Evolutionary conservation across 2,797 vertebrate genomes (phyloP).

Genomic region (Potorous gilbertii): DNA sequence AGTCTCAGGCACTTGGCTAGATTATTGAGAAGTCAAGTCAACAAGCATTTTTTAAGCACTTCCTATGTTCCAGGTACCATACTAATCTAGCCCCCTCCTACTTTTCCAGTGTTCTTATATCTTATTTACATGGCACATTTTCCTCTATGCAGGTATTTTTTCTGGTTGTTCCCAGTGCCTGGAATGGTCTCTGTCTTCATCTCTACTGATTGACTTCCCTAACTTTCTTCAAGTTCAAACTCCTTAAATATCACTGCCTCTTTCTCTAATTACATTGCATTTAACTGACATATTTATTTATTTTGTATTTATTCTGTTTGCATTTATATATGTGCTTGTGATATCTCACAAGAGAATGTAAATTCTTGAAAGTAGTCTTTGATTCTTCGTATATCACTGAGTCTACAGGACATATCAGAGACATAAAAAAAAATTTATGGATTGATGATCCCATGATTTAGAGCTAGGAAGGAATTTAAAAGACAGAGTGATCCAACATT

Average conservation of each 20-base stretch:
- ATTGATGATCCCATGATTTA: neutral
- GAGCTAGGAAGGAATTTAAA: too few relatives aligned
- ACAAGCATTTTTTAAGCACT: neutral
- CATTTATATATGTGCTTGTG: neutral
- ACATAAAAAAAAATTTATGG: neutral
- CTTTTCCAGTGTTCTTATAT: neutral
- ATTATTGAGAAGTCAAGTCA: neutral
- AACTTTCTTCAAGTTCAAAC: neutral
- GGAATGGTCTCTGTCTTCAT: neutral
- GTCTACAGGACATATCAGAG: neutral
- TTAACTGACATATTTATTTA: neutral
- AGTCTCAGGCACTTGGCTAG: neutral
- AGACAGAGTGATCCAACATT: too few relatives aligned
- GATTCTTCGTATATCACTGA: neutral
- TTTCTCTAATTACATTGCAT: neutral
- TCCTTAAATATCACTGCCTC: neutral
- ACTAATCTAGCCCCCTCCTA: neutral
- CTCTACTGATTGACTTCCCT: too few relatives aligned
- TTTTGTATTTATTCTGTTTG: neutral
- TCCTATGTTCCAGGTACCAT: neutral
- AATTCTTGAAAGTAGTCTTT: neutral
- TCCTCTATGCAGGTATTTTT: neutral
- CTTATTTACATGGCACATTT: neutral
- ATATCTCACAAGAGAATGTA: neutral
- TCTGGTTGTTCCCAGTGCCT: neutral